These are phyloP conservation scores for Fabriciana adippe DNA, from an alignment of 2,888 invertebrate genomes.

Conservation along the genomic window DNA sequence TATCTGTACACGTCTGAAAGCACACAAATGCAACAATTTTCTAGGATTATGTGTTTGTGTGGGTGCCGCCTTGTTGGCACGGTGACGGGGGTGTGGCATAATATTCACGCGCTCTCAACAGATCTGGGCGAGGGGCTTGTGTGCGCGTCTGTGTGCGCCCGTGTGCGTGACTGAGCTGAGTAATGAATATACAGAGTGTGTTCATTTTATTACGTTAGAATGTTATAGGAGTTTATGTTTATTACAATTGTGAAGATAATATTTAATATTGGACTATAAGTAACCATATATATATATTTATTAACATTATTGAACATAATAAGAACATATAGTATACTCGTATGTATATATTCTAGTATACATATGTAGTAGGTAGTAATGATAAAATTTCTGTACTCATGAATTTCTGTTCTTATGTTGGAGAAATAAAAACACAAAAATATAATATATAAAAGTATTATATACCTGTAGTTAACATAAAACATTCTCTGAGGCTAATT, in stretches of 20 bases:
- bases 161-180: conserved; percentile 49
- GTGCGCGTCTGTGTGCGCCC: conserved; percentile 46
- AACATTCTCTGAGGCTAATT: background rate
- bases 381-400: no score
- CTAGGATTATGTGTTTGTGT: conserved; percentile 53
- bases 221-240: background rate
- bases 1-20: conserved; percentile 50
- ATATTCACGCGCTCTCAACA: conserved; percentile 46
- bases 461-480: no score
- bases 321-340: no score
- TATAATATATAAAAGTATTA: no score
- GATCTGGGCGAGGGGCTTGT: conserved; percentile 51
- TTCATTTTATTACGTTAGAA: conserved; percentile 23
- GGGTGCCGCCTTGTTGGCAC: conserved; percentile 68
- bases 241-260: background rate
- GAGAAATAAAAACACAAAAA: no score
- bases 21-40: conserved; percentile 51
- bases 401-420: no score
- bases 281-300: no score
- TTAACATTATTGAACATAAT: no score
- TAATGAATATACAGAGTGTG: conserved; percentile 43
- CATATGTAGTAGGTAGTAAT: no score
- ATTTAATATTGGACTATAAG: no score
- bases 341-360: no score
- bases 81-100: conserved; percentile 68